A percentile compares a stretch with the other conserved stretches of the same genome.
Evolutionary conservation across 2,797 vertebrate species (phyloP).

Genomic region (Labeo calbasu): DNA sequence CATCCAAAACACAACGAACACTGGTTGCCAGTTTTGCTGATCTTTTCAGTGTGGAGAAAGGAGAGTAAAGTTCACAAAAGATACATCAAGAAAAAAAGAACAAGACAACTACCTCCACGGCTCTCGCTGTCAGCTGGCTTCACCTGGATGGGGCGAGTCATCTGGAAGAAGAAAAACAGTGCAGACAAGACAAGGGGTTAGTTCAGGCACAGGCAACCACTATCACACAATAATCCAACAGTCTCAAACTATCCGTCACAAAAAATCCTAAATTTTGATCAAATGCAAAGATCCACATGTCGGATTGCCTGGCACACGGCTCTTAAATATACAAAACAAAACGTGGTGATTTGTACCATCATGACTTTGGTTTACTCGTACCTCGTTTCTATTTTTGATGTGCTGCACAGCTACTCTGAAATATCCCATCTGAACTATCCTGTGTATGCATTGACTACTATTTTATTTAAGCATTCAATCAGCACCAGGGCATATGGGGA

Average conservation of each 20-base stretch:
- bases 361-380: neutral
- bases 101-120: conserved; percentile 96
- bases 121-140: conserved; percentile 99
- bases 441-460: neutral
- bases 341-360: conserved; percentile 54
- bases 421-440: neutral
- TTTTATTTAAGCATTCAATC: neutral
- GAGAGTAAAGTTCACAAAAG: conserved; percentile 32
- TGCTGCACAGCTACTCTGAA: neutral
- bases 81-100: conserved; percentile 71
- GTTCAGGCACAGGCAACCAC: conserved; percentile 51
- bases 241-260: conserved; percentile 46
- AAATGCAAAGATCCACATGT: conserved; percentile 54
- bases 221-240: conserved; percentile 60
- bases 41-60: conserved; percentile 10
- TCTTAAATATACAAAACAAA: conserved; percentile 27
- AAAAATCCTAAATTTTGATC: neutral
- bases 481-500: neutral
- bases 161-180: conserved; percentile 79
- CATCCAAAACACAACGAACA: conserved; percentile 31
- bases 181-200: conserved; percentile 68
- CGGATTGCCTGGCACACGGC: conserved; percentile 61
- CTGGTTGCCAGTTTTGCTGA: neutral
- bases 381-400: neutral
- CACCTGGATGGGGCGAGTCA: conserved; percentile 99